These are phyloP conservation scores for Mormyrops attenuatus DNA, from an alignment of 2,797 vertebrate genomes.

Conservation along the genomic window DNA sequence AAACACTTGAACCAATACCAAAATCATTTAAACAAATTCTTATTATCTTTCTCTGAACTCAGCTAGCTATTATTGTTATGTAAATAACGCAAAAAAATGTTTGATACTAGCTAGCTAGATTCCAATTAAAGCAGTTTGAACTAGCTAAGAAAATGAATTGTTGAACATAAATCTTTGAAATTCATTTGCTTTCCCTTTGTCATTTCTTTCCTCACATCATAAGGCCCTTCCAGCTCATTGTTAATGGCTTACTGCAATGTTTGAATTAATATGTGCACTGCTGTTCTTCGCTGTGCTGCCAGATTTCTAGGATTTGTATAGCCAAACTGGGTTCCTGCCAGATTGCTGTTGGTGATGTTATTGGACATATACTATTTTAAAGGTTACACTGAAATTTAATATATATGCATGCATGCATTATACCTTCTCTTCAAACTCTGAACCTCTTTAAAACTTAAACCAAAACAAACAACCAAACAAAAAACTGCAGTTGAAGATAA, in stretches of 20 bases:
- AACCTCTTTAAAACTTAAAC: neutral
- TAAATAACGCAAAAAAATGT: neutral
- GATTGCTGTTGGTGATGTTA: neutral
- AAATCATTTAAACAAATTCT: neutral
- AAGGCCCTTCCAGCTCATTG: neutral
- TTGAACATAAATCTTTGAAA: neutral
- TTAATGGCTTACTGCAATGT: neutral
- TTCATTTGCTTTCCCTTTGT: neutral
- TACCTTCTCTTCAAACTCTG: neutral
- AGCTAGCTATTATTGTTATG: neutral
- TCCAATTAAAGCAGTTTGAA: neutral
- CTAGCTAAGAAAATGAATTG: neutral
- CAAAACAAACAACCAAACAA: neutral
- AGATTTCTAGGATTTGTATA: neutral
- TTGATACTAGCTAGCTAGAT: neutral
- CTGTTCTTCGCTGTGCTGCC: neutral
- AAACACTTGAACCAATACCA: neutral
- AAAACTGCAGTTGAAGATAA: neutral
- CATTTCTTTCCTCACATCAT: neutral
- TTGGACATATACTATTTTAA: neutral
- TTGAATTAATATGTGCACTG: neutral
- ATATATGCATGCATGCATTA: neutral
- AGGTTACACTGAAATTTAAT: neutral
- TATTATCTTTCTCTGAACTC: neutral
- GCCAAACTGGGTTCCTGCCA: neutral